Conservation (phyloP, 2,888 invertebrate species). For the Drosophila greeni region DNA sequence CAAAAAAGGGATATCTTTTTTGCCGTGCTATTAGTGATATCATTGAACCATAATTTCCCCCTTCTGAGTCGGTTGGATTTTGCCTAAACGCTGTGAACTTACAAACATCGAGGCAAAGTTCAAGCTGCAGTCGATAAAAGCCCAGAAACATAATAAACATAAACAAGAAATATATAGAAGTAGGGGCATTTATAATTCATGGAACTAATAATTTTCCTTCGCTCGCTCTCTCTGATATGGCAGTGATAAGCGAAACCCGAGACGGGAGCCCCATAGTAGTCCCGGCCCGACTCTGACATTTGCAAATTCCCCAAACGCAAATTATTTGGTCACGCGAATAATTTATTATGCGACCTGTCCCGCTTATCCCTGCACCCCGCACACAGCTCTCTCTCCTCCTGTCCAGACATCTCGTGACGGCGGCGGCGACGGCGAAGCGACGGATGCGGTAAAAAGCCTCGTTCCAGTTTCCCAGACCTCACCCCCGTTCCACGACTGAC, state of each 20-base stretch:
- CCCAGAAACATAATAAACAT: constrained; percentile 23
- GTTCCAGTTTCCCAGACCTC: constrained; percentile 39
- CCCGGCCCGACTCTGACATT: constrained; percentile 39
- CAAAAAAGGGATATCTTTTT: constrained; percentile 15
- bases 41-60: constrained; percentile 37
- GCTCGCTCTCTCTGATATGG: constrained; percentile 8
- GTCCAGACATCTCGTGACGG: constrained; percentile 60
- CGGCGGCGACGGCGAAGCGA: constrained; percentile 26
- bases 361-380: constrained; percentile 16
- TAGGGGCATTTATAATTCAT: constrained; percentile 54
- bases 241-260: constrained; percentile 22
- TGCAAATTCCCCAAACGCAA: constrained; percentile 63
- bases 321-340: constrained; percentile 74
- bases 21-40: constrained; percentile 58
- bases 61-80: constrained; percentile 6
- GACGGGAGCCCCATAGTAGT: constrained; percentile 6
- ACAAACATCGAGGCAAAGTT: constrained; percentile 11
- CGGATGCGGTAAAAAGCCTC: constrained; percentile 36
- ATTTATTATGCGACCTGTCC: constrained; percentile 71
- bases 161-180: constrained; percentile 16
- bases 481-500: constrained; percentile 8
- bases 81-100: constrained; percentile 6
- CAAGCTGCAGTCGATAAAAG: constrained; percentile 51
- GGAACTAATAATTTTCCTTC: constrained; percentile 57
- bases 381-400: neutral